Evolutionary conservation across 2,113 vertebrate genomes (phyloP), one percentile per base, ranked within the genome.

Genomic region (Tetrao urogallus): DNA sequence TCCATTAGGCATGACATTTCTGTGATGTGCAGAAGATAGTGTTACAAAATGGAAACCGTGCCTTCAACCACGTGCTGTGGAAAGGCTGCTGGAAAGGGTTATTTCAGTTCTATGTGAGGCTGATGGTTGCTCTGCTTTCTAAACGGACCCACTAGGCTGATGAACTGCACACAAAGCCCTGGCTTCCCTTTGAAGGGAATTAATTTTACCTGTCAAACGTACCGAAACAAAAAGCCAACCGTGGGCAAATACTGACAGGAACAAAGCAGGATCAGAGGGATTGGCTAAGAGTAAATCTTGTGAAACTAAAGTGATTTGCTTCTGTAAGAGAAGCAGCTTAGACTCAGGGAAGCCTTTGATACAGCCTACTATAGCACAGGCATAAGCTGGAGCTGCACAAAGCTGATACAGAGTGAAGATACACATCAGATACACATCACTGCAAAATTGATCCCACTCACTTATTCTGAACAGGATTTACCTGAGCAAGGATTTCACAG

Each of bases 1-100:
- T 99, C 99, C 98, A 99, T 99, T 63, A 99, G 97, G 94, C 99
- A 99, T 2, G 99, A 99, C 99, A 99, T 99, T 94, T 99, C 99
- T 99, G 97, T 72, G 88, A 91, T 1, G 82, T 2, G 6, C 54
- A 93, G 80, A 25, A 76, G 30, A 43, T 1, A 3, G 50, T 8
- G 32, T 91, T 83, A 94, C 24, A 70, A 76, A 76, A 56, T 2
- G 67, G 43, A 43, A 80, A 18, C 14, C 19, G 54, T 3, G 17
- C 48, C 30, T 75, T 82, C 2, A 1, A 21, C 12, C 71, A 47
- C 7, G 11, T 0, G 13, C 48, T 47, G 15, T 0, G 2, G 28
- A 54, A 71, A 40, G 52, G 61, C 34, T 27, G 27, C 64, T 80
- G 34, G 32, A 45, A 56, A 91, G 16, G 47, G 32, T 36, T 17